Base-by-base conservation (phyloP, 2,888 invertebrate species). In the Oligia strigilis region DNA sequence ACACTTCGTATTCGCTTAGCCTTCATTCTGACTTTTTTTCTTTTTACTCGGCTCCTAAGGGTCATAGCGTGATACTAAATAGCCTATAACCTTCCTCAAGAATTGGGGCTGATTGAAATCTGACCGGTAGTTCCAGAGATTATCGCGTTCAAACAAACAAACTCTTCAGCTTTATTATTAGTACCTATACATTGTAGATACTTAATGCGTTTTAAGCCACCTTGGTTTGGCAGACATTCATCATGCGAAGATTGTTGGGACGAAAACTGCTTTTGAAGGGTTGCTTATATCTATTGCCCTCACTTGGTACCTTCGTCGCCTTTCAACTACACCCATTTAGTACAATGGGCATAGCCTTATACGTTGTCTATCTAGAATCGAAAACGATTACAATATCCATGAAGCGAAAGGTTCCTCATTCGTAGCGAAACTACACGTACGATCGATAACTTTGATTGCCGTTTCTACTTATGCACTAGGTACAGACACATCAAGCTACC, bases 381-480 rank as follows among this genome's bases (percentile, higher is more conserved):
- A 81, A 36, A 71, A 46, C 60, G 17, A 72, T 60, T 72, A n/a
- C 36, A 40, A 52, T 55, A 60, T 60, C 52, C 43, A 67, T 60
- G 52, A 73, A 65, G 60, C 55, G 23, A 71, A 75, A 43, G 13
- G n/a, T 58, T 67, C 46, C 36, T 73, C 73, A 49, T 74, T 82
- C 64, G 52, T 65, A 72, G 66, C 55, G 46, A 70, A 66, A 74
- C 70, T 65, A 64, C 78, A 72, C 36, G 73, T 78, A 55, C 70
- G 36, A 83, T 79, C 79, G 55, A 83, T 83, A 79, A 55, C 14
- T 83, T 82, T 74, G 65, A 71, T 70, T 84, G 67, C 46, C 55
- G 43, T 43, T 70, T 55, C 76, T 58, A 76, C 60, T 49, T 66
- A 62, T 69, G 46, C 52, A 69, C 29, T 23, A 23, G 17, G 60